Percentiles rank a stretch among this genome's conserved stretches.
Evolutionary conservation across 2,888 invertebrate genomes (phyloP).

Genomic region (Synergus japonicus): DNA sequence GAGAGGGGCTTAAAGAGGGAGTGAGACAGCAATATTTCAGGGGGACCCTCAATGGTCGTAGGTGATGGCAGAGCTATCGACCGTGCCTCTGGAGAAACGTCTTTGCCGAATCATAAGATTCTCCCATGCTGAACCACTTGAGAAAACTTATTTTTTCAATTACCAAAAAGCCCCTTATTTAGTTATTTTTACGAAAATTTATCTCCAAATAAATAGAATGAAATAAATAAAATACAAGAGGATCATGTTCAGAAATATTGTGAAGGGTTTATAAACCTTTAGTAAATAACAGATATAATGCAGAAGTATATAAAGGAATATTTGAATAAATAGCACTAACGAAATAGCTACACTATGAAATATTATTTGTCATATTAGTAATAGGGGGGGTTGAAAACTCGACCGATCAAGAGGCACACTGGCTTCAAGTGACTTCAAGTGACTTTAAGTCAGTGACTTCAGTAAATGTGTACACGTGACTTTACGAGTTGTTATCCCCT

Average conservation of each 20-base stretch:
- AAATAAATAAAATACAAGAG: neutral
- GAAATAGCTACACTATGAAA: neutral
- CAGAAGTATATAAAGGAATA: neutral
- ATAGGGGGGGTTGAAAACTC: too few relatives aligned
- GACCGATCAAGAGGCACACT: too few relatives aligned
- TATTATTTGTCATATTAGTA: too few relatives aligned
- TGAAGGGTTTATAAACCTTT: neutral
- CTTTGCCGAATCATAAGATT: conserved; percentile 62
- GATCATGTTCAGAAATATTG: neutral
- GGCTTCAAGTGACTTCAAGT: too few relatives aligned
- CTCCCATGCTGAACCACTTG: conserved; percentile 43
- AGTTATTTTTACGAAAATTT: neutral
- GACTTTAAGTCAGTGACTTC: too few relatives aligned
- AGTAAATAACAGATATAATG: neutral
- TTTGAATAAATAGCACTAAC: neutral
- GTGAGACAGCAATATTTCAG: conserved; percentile 40
- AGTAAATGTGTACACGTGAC: too few relatives aligned
- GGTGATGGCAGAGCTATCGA: conserved; percentile 60
- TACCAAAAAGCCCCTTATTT: conserved; percentile 2
- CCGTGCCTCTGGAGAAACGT: conserved; percentile 60
- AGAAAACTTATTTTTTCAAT: conserved; percentile 6
- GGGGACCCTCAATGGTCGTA: conserved; percentile 47
- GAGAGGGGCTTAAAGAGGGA: conserved; percentile 16
- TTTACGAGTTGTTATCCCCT: too few relatives aligned
- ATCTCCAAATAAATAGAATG: neutral